Evolutionary conservation across 2,113 vertebrate genomes (phyloP), one percentile per base, ranked within the genome.

Genomic region (Typhlomys cinereus): DNA sequence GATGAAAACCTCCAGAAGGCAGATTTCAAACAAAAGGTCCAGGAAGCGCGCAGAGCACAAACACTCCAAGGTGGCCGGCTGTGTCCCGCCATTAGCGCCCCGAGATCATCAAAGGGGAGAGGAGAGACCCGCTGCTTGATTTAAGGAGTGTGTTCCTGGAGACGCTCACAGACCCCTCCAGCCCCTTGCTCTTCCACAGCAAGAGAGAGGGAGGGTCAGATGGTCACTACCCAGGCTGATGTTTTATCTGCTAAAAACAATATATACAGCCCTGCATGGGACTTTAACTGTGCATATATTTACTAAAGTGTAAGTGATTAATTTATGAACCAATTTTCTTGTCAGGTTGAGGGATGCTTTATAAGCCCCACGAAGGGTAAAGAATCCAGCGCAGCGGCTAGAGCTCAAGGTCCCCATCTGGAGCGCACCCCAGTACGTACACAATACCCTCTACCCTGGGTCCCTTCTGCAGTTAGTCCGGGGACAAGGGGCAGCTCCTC

Each of bases 261-360:
- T 86, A 79, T 90, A 93, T 78, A 95, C 0, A 17, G 20, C 21
- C 21, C 85, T 1, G 85, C 1, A 7, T 59, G 81, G 74, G 79
- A 83, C 74, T 95, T 95, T 90, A 94, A 86, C 90, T 76, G 94
- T 93, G 92, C 92, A 92, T 94, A 73, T 89, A 89, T 94, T 96
- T 94, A 95, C 94, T 74, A 95, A 95, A 94, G 83, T 94, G 57
- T 93, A 96, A 95, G 82, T 4, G 29, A 96, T 94, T 92, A 96
- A 96, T 97, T 96, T 97, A 97, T 96, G 94, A 94, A 66, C 92
- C 96, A 96, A 96, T 97, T 95, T 96, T 96, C 95, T 96, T 96
- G 96, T 97, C 96, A 95, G 74, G 74, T 93, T 96, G 92, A 97
- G 91, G 81, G 89, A 96, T 95, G 95, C 50, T 81, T 95, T 96